phyloP scores from a whole-genome alignment of 30 jellyfish, hydroid and myxozoan genomes.

The Phacellophora camtschatica region DNA sequence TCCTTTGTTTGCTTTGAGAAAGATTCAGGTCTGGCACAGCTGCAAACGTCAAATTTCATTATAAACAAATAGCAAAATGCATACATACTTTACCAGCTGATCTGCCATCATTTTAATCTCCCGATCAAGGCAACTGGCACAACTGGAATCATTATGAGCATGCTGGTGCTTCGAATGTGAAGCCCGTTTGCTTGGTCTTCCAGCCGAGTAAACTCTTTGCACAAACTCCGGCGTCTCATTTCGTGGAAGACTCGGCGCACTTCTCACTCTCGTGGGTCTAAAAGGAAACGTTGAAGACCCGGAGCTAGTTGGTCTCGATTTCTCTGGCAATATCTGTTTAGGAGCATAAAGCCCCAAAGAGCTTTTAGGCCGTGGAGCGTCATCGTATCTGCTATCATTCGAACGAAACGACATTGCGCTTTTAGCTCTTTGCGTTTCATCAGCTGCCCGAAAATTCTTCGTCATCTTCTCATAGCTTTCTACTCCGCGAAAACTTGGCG shows the following conservation, averaged over 20 bases:
- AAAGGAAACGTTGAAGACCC: not conserved
- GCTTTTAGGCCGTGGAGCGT: conserved; percentile 1
- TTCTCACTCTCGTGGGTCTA: not conserved
- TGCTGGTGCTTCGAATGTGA: conserved; percentile 1
- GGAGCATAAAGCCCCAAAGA: not conserved
- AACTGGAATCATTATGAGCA: conserved; percentile 12
- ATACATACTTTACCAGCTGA: conserved; percentile 32
- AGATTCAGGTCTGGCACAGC: no score
- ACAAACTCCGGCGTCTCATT: conserved; percentile 7
- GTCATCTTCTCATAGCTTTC: not conserved
- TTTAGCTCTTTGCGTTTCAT: not conserved
- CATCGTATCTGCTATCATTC: not conserved
- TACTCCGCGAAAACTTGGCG: not conserved
- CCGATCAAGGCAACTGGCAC: conserved; percentile 32
- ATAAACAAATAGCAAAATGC: not conserved
- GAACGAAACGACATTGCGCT: not conserved
- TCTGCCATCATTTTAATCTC: conserved; percentile 39
- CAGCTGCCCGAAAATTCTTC: not conserved
- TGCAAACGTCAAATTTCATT: not conserved
- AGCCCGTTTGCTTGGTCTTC: not conserved
- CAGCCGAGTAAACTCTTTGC: not conserved
- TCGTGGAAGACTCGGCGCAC: not conserved
- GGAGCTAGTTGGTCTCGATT: conserved; percentile 13
- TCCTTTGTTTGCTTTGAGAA: no score
- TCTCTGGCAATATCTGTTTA: not conserved